Evolutionary conservation across 2,113 vertebrate genomes (phyloP).

Genomic region (Cercocebus atys): DNA sequence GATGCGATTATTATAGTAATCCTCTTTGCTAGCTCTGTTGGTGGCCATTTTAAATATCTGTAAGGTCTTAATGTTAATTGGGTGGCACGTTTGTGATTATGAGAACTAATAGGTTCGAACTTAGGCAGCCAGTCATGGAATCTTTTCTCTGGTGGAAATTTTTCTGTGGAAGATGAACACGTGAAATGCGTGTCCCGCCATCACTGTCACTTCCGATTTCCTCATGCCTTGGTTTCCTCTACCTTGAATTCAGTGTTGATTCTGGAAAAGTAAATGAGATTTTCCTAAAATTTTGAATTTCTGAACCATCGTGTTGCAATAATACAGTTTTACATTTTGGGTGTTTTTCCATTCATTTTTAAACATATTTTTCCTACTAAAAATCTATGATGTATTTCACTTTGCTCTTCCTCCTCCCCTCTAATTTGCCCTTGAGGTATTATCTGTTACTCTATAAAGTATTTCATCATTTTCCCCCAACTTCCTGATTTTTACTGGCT

Average conservation of each 20-base stretch:
- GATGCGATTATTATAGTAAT: background rate
- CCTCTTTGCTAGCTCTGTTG: background rate
- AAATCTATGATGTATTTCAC: background rate
- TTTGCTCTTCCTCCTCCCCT: background rate
- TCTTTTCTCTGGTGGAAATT: background rate
- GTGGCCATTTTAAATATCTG: slow-evolving; percentile 14
- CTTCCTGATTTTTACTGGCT: slow-evolving; percentile 32
- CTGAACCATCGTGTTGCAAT: background rate
- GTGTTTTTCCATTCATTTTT: slow-evolving; percentile 7
- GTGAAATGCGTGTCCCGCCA: background rate
- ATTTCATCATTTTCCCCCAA: background rate
- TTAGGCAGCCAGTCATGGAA: background rate
- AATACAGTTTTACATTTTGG: background rate
- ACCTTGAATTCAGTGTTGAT: slow-evolving; percentile 12
- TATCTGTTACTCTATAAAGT: slow-evolving; percentile 35
- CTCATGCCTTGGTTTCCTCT: background rate
- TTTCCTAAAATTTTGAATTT: slow-evolving; percentile 44
- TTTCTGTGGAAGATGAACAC: background rate
- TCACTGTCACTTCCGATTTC: background rate
- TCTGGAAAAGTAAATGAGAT: slow-evolving; percentile 43
- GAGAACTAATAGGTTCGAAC: slow-evolving; percentile 3
- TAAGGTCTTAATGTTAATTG: slow-evolving; percentile 26
- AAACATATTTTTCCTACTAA: slow-evolving; percentile 25
- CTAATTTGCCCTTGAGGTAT: background rate
- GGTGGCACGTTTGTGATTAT: background rate